phyloP scores from a whole-genome alignment of 2,888 invertebrate genomes.

The Tetrapedia diversipes region DNA sequence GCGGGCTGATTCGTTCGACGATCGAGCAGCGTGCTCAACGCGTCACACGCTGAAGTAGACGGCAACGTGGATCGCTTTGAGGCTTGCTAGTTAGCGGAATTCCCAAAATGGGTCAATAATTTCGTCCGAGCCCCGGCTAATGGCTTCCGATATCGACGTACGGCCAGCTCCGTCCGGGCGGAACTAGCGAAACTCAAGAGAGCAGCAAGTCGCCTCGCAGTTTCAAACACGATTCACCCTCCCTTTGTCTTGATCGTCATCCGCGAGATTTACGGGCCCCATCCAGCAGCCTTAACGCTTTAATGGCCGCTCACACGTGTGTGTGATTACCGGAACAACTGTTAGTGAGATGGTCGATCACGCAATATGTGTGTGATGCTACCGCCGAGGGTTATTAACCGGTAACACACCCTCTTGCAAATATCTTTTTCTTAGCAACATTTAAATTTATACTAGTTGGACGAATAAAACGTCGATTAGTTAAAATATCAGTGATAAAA shows the following conservation, averaged over 20 bases:
- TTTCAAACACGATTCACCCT: conserved; percentile 1
- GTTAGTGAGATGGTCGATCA: too few species aligned
- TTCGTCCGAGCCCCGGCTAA: conserved; percentile 26
- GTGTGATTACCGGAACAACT: too few species aligned
- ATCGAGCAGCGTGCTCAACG: neutral
- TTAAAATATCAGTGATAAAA: too few species aligned
- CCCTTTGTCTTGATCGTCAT: conserved; percentile 26
- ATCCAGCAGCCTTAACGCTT: neutral
- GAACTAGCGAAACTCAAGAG: conserved; percentile 12
- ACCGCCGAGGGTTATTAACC: too few species aligned
- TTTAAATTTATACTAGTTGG: too few species aligned
- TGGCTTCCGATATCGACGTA: conserved; percentile 27
- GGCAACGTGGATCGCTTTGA: conserved; percentile 3
- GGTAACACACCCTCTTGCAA: too few species aligned
- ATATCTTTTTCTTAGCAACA: too few species aligned
- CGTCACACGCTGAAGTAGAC: neutral
- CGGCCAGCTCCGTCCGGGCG: conserved; percentile 17
- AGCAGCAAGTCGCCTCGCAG: neutral
- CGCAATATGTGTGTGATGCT: too few species aligned
- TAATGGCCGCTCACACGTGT: too few species aligned
- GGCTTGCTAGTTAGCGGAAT: conserved; percentile 34
- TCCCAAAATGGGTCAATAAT: conserved; percentile 58
- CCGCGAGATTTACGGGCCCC: conserved; percentile 1
- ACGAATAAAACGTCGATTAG: too few species aligned
- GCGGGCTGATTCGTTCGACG: neutral